Base-by-base conservation (phyloP, 2,797 vertebrate species). In the Danio jaintianensis region DNA sequence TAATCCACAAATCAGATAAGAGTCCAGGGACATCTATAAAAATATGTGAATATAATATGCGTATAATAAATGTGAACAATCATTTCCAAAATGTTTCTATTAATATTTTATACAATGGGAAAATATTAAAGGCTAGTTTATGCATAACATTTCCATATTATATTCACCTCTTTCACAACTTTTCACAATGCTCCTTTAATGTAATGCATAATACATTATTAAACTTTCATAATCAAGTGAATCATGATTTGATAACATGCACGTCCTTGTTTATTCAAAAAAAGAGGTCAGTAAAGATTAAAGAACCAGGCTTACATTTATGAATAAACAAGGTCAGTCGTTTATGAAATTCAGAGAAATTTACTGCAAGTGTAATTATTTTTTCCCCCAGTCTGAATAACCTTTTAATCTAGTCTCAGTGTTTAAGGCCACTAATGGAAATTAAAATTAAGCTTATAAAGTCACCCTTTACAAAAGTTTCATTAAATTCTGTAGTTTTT, bases 1-100 rank as follows among this genome's bases (percentile, higher is more conserved):
- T 53, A 67, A 48, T 69, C 53, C 9, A 69, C 48, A 40, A 69
- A 69, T 38, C 15, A 12, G 47, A 53, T 53, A n/a, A n/a, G n/a
- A 48, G 11, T 59, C 56, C 59, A 38, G 59, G n/a, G 55, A 55
- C 55, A 29, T 58, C 11, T 13, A 13, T 29, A 12, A 38, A 61
- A 61, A 61, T 61, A 38, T 61, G 29, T 61, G 29, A 22, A 52
- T 18, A 10, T 10, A 18, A 12, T 40, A n/a, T n/a, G n/a, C n/a
- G n/a, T 15, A 18, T 10, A 68, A 36, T 12, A 18, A 12, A 40
- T 53, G 10, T 40, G 16, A 40, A 40, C 16, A 40, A 40, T 69
- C 0, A 69, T 52, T 52, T 52, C 66, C 22, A 10, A 29, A 20
- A 47, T 47, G 63, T 22, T 66, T 47, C 20, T 16, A 36, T 67